These are phyloP conservation scores for Lasioglossum morio DNA, from an alignment of 2,888 invertebrate genomes.

Conservation along the genomic window DNA sequence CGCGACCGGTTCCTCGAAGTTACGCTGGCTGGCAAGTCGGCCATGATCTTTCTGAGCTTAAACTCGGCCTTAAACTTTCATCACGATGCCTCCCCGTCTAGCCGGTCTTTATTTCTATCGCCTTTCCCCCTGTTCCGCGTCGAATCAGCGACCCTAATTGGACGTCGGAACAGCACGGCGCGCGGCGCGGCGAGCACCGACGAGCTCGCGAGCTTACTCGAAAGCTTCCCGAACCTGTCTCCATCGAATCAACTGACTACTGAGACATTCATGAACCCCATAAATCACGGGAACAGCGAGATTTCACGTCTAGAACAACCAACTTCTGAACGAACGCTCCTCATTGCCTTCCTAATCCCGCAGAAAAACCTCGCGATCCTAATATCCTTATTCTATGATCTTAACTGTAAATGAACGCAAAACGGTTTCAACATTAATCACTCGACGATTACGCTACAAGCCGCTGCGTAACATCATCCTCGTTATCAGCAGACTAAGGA, in stretches of 20 bases:
- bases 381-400: background rate
- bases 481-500: too few relatives aligned
- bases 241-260: slow-evolving; percentile 25
- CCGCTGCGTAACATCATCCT: too few relatives aligned
- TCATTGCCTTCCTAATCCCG: background rate
- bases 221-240: slow-evolving; percentile 33
- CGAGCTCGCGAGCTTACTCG: slow-evolving; percentile 23
- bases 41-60: slow-evolving; percentile 51
- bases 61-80: slow-evolving; percentile 57
- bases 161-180: slow-evolving; percentile 48
- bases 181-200: slow-evolving; percentile 26
- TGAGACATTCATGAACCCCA: slow-evolving; percentile 34
- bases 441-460: too few relatives aligned
- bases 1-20: background rate
- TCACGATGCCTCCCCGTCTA: slow-evolving; percentile 11
- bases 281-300: slow-evolving; percentile 45
- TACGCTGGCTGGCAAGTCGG: background rate
- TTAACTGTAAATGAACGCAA: background rate
- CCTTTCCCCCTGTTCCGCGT: background rate
- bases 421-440: too few relatives aligned
- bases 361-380: background rate
- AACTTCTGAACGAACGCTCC: background rate
- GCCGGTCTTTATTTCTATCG: slow-evolving; percentile 35
- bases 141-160: slow-evolving; percentile 62
- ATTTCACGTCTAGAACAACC: background rate